Evolutionary conservation across 2,888 invertebrate genomes (phyloP).

Genomic region (Cynaeus angustus): DNA sequence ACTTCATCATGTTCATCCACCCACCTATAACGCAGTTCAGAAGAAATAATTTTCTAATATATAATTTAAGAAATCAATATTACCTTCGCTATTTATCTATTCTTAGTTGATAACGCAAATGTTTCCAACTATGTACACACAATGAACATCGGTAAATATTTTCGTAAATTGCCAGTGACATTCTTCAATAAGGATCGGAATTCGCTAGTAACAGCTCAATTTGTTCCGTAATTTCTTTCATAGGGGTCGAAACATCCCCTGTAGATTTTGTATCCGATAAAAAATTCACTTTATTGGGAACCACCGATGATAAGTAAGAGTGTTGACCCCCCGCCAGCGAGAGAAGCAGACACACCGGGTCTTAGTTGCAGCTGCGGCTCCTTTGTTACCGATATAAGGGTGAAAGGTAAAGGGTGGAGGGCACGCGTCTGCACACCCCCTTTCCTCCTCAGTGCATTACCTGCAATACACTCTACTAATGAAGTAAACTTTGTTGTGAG

Average conservation of each 20-base stretch:
- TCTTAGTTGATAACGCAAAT: not conserved
- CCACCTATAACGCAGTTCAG: not conserved
- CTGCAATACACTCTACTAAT: conserved; percentile 42
- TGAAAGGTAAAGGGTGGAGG: conserved; percentile 65
- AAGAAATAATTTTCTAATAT: conserved; percentile 2
- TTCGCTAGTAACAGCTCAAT: conserved; percentile 59
- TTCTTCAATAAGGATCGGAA: conserved; percentile 58
- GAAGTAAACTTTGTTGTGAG: conserved; percentile 30
- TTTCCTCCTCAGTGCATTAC: conserved; percentile 47
- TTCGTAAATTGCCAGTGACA: conserved; percentile 38
- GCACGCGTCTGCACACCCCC: conserved; percentile 60
- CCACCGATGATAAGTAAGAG: conserved; percentile 40
- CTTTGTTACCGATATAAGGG: conserved; percentile 61
- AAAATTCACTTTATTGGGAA: conserved; percentile 41
- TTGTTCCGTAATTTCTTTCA: conserved; percentile 54
- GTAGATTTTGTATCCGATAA: conserved; percentile 21
- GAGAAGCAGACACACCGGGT: conserved; percentile 49
- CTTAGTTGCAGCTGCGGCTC: conserved; percentile 62
- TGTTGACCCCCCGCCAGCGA: conserved; percentile 45
- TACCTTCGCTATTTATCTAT: not conserved
- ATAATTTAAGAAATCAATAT: not conserved
- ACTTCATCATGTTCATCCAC: not conserved
- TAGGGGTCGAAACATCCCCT: conserved; percentile 38
- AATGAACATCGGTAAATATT: conserved; percentile 4
- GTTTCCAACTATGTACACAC: not conserved